These are phyloP conservation scores for Ophion obscuratus DNA, from an alignment of 2,888 invertebrate species.

Conservation along the genomic window DNA sequence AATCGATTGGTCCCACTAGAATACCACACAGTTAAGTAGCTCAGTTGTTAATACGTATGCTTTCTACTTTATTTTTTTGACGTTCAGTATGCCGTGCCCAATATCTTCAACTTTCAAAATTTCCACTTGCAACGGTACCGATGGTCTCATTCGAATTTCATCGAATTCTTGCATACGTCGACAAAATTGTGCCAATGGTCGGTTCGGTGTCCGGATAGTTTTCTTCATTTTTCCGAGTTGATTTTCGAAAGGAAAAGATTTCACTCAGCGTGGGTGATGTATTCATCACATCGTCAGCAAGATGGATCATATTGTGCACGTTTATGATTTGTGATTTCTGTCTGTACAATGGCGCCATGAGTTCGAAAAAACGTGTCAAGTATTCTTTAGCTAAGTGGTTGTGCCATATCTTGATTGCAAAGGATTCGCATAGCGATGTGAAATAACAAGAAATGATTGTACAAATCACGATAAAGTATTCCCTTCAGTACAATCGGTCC, in stretches of 20 bases:
- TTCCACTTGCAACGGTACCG: not conserved
- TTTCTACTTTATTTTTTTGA: not conserved
- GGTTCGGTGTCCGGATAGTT: not conserved
- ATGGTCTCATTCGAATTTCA: not conserved
- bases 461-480: too few relatives aligned
- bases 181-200: slow-evolving; percentile 2
- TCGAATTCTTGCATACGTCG: not conserved
- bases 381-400: too few relatives aligned
- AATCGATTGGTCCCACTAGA: not conserved
- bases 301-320: too few relatives aligned
- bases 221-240: not conserved
- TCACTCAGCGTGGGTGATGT: too few relatives aligned
- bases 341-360: too few relatives aligned
- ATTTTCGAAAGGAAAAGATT: not conserved
- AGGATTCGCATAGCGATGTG: too few relatives aligned
- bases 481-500: too few relatives aligned
- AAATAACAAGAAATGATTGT: too few relatives aligned
- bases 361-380: too few relatives aligned
- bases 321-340: too few relatives aligned
- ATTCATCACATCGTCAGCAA: too few relatives aligned
- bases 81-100: not conserved
- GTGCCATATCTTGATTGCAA: too few relatives aligned
- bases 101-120: not conserved
- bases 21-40: not conserved
- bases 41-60: not conserved